Base-by-base conservation (phyloP, 2,888 invertebrate genomes). In the Dendrolimus pini region DNA sequence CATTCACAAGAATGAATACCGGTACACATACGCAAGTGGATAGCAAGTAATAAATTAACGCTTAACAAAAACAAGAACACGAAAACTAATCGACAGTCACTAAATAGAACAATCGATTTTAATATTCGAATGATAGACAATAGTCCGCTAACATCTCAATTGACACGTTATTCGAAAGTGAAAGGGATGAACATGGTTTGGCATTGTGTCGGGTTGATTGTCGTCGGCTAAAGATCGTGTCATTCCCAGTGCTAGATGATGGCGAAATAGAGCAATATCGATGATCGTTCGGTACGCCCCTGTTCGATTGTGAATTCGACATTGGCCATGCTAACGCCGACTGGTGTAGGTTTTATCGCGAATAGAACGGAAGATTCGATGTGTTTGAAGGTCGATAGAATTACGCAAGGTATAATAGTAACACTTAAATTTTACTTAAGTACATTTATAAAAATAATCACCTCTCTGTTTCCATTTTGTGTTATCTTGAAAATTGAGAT, bases 191-290 rank as follows among this genome's bases (percentile, higher is more conserved):
- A 72, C 72, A 66, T 73, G 58, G 30, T 30, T 30, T 30, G 30
- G 63, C 68, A 78, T 80, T 78, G 82, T 80, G 66, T 80, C 78
- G 82, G 79, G 66, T 61, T 72, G 80, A 77, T 77, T 80, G 81
- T 83, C 81, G 77, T 74, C 77, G 73, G 65, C 67, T 73, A 85
- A 89, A 89, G 82, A 88, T 85, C 87, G 80, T 83, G 85, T 86
- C 83, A 85, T 84, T 85, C 85, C 82, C 87, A 84, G 75, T 78
- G 77, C 60, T 64, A 47, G 47, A 47, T 47, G 47, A 71, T 88
- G 85, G 71, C 76, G 86, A 85, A 88, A 88, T 69, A 65, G 61
- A 68, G 61, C 67, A 63, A 68, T 72, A 76, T 75, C 74, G 67
- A 72, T 74, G 70, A 71, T 73, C 47, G 47, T 47, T 47, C 47